Evolutionary conservation across 2,113 vertebrate species (phyloP).

Genomic region (Ancistrus triradiatus): DNA sequence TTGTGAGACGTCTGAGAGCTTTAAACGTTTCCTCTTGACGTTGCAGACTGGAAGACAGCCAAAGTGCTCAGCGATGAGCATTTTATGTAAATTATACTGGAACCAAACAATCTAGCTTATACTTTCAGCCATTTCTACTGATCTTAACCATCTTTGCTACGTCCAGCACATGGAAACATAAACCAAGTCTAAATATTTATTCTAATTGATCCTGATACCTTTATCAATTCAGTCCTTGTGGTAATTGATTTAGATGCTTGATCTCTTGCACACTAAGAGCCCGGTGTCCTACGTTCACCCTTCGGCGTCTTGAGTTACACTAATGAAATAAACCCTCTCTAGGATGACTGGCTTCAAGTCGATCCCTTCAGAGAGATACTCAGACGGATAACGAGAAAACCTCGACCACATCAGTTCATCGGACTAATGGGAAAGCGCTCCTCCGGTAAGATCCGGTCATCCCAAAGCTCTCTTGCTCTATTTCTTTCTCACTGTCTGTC

Average conservation of each 20-base stretch:
- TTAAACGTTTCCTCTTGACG: constrained; percentile 61
- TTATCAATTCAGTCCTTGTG: no score
- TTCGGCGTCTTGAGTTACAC: not conserved
- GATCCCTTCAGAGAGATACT: constrained; percentile 81
- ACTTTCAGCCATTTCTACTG: no score
- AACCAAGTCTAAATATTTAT: no score
- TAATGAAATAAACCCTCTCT: constrained; percentile 22
- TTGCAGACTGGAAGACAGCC: constrained; percentile 61
- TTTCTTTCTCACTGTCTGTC: not conserved
- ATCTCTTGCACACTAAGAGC: not conserved
- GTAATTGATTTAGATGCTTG: no score
- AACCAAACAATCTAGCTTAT: no score
- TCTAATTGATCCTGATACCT: no score
- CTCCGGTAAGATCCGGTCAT: constrained; percentile 70
- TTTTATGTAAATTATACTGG: no score
- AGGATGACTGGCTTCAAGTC: constrained; percentile 67
- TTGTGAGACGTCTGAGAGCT: no score
- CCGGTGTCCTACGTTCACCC: not conserved
- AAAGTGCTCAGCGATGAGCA: no score
- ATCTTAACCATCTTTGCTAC: no score
- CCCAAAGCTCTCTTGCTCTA: not conserved
- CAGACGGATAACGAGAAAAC: constrained; percentile 87
- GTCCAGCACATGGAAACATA: not conserved
- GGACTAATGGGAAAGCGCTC: constrained; percentile 95
- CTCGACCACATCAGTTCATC: constrained; percentile 90